A percentile compares a stretch with the other conserved stretches of the same genome.
These are phyloP conservation scores for Cyclopterus lumpus DNA, from an alignment of 2,797 vertebrate species.

Conservation along the genomic window DNA sequence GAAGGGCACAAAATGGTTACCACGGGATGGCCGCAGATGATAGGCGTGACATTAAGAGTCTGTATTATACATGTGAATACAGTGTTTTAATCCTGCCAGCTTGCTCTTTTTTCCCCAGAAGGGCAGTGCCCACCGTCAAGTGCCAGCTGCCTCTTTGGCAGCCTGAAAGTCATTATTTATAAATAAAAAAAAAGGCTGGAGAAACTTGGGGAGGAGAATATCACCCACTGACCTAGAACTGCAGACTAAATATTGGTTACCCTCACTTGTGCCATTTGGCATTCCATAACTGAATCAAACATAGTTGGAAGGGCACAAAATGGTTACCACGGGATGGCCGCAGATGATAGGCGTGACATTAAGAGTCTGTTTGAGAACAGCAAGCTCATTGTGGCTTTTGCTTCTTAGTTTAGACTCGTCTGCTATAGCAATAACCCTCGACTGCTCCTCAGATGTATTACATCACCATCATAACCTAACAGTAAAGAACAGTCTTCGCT, in stretches of 20 bases:
- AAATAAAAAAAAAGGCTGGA: slow-evolving; percentile 59
- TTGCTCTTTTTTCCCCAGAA: slow-evolving; percentile 67
- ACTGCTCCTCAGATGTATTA: slow-evolving; percentile 63
- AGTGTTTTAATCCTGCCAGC: slow-evolving; percentile 49
- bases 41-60: slow-evolving; percentile 72
- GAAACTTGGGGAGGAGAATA: slow-evolving; percentile 53
- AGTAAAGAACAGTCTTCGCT: slow-evolving; percentile 41
- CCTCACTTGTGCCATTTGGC: slow-evolving; percentile 64
- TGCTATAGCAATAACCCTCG: slow-evolving; percentile 69
- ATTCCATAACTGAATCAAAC: slow-evolving; percentile 53
- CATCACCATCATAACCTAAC: slow-evolving; percentile 65
- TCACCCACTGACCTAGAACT: slow-evolving; percentile 79
- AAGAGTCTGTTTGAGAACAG: slow-evolving; percentile 71
- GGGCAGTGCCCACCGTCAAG: slow-evolving; percentile 53
- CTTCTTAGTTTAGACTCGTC: slow-evolving; percentile 69
- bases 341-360: slow-evolving; percentile 72
- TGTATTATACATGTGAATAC: no score
- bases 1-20: slow-evolving; percentile 59
- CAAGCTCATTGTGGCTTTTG: slow-evolving; percentile 73
- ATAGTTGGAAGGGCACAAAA: slow-evolving; percentile 57
- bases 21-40: slow-evolving; percentile 68
- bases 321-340: slow-evolving; percentile 63
- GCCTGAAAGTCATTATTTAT: slow-evolving; percentile 64
- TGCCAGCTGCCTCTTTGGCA: slow-evolving; percentile 67
- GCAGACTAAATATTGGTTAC: slow-evolving; percentile 69